Conservation (phyloP, 1,140 invertebrate genomes). For the Ips nitidus region DNA sequence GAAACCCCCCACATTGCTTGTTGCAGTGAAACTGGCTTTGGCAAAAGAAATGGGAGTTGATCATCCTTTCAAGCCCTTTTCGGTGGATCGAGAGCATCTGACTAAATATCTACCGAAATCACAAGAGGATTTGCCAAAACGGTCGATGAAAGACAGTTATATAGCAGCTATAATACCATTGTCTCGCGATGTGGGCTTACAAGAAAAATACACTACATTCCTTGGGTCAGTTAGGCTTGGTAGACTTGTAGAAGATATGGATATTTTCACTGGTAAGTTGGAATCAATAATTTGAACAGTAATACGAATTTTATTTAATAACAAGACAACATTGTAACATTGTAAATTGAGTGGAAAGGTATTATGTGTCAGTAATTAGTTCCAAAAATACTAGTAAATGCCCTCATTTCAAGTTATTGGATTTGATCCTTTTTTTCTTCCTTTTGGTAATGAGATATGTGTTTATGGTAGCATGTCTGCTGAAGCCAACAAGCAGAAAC, state of each 20-base stretch:
- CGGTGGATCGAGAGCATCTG: slow-evolving; percentile 34
- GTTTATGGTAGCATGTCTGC: no score
- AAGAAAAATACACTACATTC: slow-evolving; percentile 71
- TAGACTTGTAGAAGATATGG: slow-evolving; percentile 76
- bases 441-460: no score
- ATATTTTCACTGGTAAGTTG: slow-evolving; percentile 68
- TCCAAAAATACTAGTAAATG: no score
- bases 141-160: slow-evolving; percentile 68
- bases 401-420: no score
- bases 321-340: no score
- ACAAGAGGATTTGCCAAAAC: slow-evolving; percentile 52
- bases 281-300: neutral
- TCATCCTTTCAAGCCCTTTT: slow-evolving; percentile 40
- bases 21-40: slow-evolving; percentile 38
- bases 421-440: no score
- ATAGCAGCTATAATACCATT: slow-evolving; percentile 69
- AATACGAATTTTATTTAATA: neutral
- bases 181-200: slow-evolving; percentile 59
- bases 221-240: slow-evolving; percentile 68
- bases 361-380: neutral
- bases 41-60: slow-evolving; percentile 47
- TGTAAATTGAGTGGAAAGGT: neutral
- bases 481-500: no score
- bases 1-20: neutral
- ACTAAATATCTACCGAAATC: slow-evolving; percentile 42